phyloP scores from a whole-genome alignment of 2,113 vertebrate species.

The Tachycineta bicolor region DNA sequence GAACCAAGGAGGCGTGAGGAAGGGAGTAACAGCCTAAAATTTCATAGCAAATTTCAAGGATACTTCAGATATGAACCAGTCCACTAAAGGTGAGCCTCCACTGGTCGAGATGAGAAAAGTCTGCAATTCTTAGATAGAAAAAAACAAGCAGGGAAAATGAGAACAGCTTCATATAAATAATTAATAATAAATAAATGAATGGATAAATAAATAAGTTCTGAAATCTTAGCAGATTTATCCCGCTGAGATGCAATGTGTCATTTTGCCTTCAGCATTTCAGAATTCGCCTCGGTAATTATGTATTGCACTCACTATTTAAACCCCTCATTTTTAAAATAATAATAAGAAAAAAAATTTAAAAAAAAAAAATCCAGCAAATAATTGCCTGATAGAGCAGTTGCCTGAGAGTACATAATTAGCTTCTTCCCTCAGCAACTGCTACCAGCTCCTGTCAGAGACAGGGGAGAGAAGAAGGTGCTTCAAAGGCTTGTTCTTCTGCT shows the following conservation, averaged over 20 bases:
- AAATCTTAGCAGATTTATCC: background rate
- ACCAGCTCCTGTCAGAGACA: background rate
- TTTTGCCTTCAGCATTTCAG: background rate
- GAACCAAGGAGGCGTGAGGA: background rate
- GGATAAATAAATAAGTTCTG: background rate
- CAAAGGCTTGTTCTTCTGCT: background rate
- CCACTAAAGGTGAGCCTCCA: background rate
- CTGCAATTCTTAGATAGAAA: background rate
- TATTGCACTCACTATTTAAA: background rate
- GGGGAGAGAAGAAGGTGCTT: background rate
- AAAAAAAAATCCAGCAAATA: background rate
- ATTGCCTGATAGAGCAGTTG: background rate
- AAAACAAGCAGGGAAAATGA: background rate
- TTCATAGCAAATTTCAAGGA: background rate
- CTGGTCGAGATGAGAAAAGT: fast-evolving
- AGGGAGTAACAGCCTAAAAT: background rate
- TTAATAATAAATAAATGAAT: background rate
- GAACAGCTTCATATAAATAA: background rate
- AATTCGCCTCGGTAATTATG: background rate
- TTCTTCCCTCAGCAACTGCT: conserved; percentile 9
- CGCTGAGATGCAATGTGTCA: background rate
- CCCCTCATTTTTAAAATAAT: background rate
- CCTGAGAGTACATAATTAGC: background rate
- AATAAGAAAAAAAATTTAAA: background rate
- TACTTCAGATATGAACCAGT: background rate